phyloP scores from a whole-genome alignment of 1,140 invertebrate species.

The Zaprionus taronus region DNA sequence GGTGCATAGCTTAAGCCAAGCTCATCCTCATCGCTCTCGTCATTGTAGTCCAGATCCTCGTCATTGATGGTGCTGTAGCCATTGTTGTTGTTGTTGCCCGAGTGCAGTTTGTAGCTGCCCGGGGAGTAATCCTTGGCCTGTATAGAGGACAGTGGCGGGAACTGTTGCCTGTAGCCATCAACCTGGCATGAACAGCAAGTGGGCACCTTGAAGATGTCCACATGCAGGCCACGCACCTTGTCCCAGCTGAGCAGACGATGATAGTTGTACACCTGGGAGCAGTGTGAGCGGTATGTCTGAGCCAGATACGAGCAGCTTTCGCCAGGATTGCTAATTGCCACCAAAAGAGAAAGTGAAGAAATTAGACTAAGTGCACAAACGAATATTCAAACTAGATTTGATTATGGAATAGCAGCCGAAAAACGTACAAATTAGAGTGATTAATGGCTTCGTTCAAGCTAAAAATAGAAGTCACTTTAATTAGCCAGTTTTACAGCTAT shows the following conservation, averaged over 20 bases:
- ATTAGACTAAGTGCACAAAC: conserved; percentile 6
- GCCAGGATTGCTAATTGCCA: conserved; percentile 88
- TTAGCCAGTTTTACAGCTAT: not conserved
- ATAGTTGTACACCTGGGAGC: conserved; percentile 94
- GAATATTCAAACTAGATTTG: not conserved
- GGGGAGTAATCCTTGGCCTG: conserved; percentile 74
- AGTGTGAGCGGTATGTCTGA: conserved; percentile 92
- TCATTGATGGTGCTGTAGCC: conserved; percentile 76
- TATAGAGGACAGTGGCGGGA: conserved; percentile 85
- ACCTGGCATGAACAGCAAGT: conserved; percentile 94
- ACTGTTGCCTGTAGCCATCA: conserved; percentile 89
- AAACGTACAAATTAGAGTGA: not conserved
- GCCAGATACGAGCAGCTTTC: conserved; percentile 91
- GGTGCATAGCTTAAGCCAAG: conserved; percentile 55
- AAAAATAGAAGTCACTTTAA: conserved; percentile 16
- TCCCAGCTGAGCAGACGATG: conserved; percentile 94
- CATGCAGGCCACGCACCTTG: conserved; percentile 91
- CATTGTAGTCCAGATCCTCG: conserved; percentile 76
- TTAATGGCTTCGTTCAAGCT: conserved; percentile 5
- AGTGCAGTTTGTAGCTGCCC: conserved; percentile 30
- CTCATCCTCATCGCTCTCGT: conserved; percentile 78
- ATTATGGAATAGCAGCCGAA: conserved; percentile 2
- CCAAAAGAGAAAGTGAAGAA: conserved; percentile 18
- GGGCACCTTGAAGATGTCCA: conserved; percentile 95
- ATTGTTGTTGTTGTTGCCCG: conserved; percentile 42